phyloP scores from a whole-genome alignment of 2,113 vertebrate species.

The Triplophysa dalaica region DNA sequence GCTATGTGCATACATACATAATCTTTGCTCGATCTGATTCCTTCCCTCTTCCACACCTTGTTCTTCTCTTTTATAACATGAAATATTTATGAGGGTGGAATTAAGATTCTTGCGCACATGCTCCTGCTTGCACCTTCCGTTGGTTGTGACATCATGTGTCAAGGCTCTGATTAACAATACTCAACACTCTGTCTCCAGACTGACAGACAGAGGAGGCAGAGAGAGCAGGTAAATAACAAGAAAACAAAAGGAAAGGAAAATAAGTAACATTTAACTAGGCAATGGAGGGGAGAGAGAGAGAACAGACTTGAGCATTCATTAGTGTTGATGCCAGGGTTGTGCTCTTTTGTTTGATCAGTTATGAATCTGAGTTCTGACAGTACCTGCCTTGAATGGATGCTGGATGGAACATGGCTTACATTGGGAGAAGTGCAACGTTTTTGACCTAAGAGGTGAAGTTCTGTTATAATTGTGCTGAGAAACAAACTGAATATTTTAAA shows the following conservation, averaged over 20 bases:
- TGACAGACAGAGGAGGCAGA: slow-evolving; percentile 32
- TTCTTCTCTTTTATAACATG: slow-evolving; percentile 20
- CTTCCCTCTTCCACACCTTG: not conserved
- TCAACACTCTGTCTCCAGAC: slow-evolving; percentile 5
- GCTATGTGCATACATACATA: not conserved
- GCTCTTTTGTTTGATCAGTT: not conserved
- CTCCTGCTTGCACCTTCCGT: slow-evolving; percentile 30
- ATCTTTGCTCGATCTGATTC: not conserved
- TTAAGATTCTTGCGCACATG: slow-evolving; percentile 38
- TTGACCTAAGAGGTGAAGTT: not conserved
- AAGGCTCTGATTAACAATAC: slow-evolving; percentile 27
- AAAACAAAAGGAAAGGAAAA: not conserved
- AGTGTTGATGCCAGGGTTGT: not conserved
- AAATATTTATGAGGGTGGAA: slow-evolving; percentile 47
- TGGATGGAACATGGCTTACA: too few species aligned
- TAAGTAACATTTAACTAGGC: not conserved
- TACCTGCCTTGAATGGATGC: not conserved
- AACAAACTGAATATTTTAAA: not conserved
- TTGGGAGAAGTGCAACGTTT: not conserved
- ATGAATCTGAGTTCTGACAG: not conserved
- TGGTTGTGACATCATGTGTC: slow-evolving; percentile 36
- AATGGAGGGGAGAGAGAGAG: not conserved
- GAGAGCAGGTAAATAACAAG: slow-evolving; percentile 20
- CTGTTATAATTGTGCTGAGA: not conserved
- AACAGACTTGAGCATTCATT: slow-evolving; percentile 45